Evolutionary conservation across 2,888 invertebrate genomes (phyloP), one percentile per base, ranked within the genome.

Genomic region (Apamea monoglypha): DNA sequence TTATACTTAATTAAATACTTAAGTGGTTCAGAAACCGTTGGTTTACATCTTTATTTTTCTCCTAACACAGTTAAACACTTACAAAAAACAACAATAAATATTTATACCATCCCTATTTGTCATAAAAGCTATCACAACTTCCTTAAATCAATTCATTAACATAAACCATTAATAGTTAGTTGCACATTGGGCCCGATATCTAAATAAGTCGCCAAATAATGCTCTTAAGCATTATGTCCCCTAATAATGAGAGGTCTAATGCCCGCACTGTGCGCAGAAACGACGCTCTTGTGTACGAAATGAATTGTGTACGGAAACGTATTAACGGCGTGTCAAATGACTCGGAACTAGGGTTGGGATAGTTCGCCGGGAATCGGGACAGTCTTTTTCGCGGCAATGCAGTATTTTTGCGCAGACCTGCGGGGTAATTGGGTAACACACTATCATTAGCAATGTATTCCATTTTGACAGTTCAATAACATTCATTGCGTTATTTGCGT

Each of bases 81-180:
- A 53, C 29, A 36, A 71, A 10, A 53, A 21, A 47, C 29, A 75
- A 56, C 40, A 80, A 53, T 32, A 68, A 64, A 67, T 36, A 64
- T 47, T 14, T 16, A 76, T 70, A 53, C 69, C 63, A 76, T 44
- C 56, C 59, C 50, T 71, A 84, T 79, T 82, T 80, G 86, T 78
- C 77, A 75, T 25, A 59, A 71, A 71, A 59, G 71, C n/a, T 59
- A 59, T n/a, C n/a, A 36, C 44, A 83, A 80, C 85, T 78, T 74
- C 66, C 61, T 50, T 53, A 87, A 90, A 90, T 80, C 85, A 85
- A 90, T 88, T 87, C 80, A 95, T 96, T 95, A 94, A 89, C 96
- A 96, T 96, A 95, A 95, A 93, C 94, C 93, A 91, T 89, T 92
- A 89, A 93, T 94, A 92, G 92, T 91, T 71, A 7, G 47, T 47